These are phyloP conservation scores for Thalassoma bifasciatum DNA, from an alignment of 2,113 vertebrate genomes.

Conservation along the genomic window DNA sequence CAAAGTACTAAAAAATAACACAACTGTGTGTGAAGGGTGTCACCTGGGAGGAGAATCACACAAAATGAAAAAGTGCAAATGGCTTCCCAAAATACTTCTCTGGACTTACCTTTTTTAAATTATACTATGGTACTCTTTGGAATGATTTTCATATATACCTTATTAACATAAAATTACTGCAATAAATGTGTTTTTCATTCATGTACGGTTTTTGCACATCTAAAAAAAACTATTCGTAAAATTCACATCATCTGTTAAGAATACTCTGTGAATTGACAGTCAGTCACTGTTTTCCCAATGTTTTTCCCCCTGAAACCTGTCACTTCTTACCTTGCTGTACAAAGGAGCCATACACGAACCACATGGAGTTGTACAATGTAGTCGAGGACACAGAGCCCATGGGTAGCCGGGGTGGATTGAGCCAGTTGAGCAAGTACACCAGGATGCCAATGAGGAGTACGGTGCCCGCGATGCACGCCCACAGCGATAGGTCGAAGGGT, in stretches of 20 bases:
- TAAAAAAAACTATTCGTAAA: background rate
- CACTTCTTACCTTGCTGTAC: conserved; percentile 94
- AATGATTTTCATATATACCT: too few relatives aligned
- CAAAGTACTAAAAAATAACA: conserved; percentile 1
- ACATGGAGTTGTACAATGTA: conserved; percentile 99
- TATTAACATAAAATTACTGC: background rate
- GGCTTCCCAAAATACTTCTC: too few relatives aligned
- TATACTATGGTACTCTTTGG: too few relatives aligned
- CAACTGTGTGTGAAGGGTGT: background rate
- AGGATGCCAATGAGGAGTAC: conserved; percentile 94
- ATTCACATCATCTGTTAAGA: too few relatives aligned
- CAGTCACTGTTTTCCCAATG: background rate
- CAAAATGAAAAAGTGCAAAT: background rate
- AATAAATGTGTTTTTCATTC: background rate
- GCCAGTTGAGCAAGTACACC: conserved; percentile 97
- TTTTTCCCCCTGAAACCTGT: background rate
- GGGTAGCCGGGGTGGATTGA: conserved; percentile 94
- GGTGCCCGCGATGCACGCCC: conserved; percentile 98
- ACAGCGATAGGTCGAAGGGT: conserved; percentile 96
- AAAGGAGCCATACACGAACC: conserved; percentile 99
- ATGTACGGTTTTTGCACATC: background rate
- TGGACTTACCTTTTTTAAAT: too few relatives aligned
- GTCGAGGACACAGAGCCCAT: conserved; percentile 98
- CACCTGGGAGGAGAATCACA: background rate
- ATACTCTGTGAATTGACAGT: too few relatives aligned